Evolutionary conservation across 2,888 invertebrate species (phyloP).

Genomic region (Sesia bembeciformis): DNA sequence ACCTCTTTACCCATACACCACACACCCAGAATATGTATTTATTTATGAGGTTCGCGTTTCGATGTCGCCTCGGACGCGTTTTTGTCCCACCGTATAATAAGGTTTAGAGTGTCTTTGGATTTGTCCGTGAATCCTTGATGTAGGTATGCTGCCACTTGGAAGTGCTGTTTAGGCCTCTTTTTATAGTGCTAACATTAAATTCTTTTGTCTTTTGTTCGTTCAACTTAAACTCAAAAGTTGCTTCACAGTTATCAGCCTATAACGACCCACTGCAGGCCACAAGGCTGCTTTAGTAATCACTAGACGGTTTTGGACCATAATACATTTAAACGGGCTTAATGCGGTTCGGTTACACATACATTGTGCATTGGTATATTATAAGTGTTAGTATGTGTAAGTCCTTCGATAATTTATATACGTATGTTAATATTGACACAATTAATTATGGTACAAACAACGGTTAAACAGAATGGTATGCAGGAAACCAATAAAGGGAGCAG

Average conservation of each 20-base stretch:
- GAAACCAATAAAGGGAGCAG: too few relatives aligned
- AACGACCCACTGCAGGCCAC: too few relatives aligned
- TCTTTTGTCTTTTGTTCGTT: too few relatives aligned
- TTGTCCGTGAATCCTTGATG: constrained; percentile 26
- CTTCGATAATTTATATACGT: background rate
- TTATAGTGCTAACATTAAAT: background rate
- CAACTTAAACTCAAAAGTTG: too few relatives aligned
- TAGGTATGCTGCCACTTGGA: background rate
- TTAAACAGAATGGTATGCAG: too few relatives aligned
- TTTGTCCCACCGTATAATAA: constrained; percentile 49
- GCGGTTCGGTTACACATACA: background rate
- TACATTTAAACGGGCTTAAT: background rate
- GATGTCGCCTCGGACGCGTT: constrained; percentile 57
- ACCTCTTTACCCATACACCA: constrained; percentile 10
- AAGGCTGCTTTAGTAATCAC: too few relatives aligned
- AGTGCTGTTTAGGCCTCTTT: background rate
- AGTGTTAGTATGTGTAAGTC: background rate
- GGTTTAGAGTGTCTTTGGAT: constrained; percentile 25
- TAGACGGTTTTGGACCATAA: too few relatives aligned
- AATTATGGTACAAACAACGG: background rate
- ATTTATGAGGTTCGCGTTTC: constrained; percentile 60
- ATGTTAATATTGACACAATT: background rate
- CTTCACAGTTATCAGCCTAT: too few relatives aligned
- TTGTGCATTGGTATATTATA: background rate
- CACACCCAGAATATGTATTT: constrained; percentile 44